Evolutionary conservation across 2,888 invertebrate species (phyloP), one percentile per base, ranked within the genome.

Genomic region (Hyposoter didymator): DNA sequence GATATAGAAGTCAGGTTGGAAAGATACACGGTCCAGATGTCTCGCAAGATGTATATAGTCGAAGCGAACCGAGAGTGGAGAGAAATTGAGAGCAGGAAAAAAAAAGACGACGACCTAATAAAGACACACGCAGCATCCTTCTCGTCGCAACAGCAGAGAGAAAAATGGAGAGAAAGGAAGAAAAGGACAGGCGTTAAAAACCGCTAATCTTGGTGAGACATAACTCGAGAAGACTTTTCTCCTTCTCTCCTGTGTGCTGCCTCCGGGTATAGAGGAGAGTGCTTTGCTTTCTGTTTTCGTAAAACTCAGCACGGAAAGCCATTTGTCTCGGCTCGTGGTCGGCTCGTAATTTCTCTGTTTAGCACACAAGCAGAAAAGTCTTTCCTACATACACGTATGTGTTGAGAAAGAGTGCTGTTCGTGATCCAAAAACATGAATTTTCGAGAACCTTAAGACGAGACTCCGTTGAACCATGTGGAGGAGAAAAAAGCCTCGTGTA

Each of bases 201-300:
- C 91, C 90, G 91, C 92, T 92, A 92, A 92, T 92, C 91, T 90
- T 84, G 89, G 89, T 39, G 79, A 82, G 78, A 85, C 72, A 85
- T 52, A 85, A 82, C 66, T 82, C 82, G 82, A 75, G 75, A 73
- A 28, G 45, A 72, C 45, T 79, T 52, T 76, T 74, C 67, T 70
- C 43, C 59, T 17, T 74, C 59, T 28, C 66, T 12, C 55, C 35
- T 47, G n/a, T n/a, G n/a, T n/a, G 49, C 66, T 49, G 66, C 43
- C 75, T 39, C 62, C 22, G 17, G 32, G 1, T 59, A n/a, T n/a
- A n/a, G n/a, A 43, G 14, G 10, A 59, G 59, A 59, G 59, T 43
- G 39, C 64, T 66, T 69, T 64, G 49, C 49, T 82, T 55, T 79
- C 64, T 73, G 55, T 73, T 45, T 66, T 73, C 72, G 45, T 67